Conservation (phyloP, 2,113 vertebrate species). For the Taurulus bubalis region DNA sequence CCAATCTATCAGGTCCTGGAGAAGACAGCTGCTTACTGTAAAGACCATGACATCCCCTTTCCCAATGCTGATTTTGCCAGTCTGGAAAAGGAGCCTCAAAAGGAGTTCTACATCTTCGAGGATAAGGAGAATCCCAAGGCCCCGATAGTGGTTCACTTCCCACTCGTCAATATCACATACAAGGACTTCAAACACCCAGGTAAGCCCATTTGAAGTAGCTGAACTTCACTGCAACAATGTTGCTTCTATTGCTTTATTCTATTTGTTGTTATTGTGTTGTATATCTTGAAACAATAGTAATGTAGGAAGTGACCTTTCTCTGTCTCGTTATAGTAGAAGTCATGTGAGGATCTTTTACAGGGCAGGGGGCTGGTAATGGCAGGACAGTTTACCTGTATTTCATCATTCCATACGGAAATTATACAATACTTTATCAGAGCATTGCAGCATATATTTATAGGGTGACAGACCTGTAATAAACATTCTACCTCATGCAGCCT, state of each 20-base stretch:
- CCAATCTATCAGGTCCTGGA: slow-evolving; percentile 58
- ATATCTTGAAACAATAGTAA: neutral
- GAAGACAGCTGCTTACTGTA: slow-evolving; percentile 67
- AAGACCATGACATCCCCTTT: slow-evolving; percentile 70
- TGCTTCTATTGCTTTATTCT: neutral
- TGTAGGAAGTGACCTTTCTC: neutral
- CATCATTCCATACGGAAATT: neutral
- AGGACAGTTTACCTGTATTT: neutral
- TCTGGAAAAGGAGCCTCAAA: slow-evolving; percentile 45
- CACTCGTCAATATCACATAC: slow-evolving; percentile 67
- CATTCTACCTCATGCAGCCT: too few species aligned
- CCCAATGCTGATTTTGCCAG: slow-evolving; percentile 61
- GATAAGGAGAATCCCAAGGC: slow-evolving; percentile 64
- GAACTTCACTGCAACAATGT: neutral
- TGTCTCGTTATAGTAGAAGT: neutral
- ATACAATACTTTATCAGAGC: neutral
- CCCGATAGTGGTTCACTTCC: slow-evolving; percentile 75
- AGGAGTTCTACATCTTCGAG: slow-evolving; percentile 75
- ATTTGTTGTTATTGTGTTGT: neutral
- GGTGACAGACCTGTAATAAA: neutral
- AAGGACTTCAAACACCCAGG: slow-evolving; percentile 61
- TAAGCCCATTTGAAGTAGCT: slow-evolving; percentile 4
- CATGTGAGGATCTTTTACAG: neutral
- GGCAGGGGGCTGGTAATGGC: neutral
- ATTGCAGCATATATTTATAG: neutral